These are phyloP conservation scores for Ptychadena robeensis DNA, from an alignment of 2,797 vertebrate species.

Conservation along the genomic window DNA sequence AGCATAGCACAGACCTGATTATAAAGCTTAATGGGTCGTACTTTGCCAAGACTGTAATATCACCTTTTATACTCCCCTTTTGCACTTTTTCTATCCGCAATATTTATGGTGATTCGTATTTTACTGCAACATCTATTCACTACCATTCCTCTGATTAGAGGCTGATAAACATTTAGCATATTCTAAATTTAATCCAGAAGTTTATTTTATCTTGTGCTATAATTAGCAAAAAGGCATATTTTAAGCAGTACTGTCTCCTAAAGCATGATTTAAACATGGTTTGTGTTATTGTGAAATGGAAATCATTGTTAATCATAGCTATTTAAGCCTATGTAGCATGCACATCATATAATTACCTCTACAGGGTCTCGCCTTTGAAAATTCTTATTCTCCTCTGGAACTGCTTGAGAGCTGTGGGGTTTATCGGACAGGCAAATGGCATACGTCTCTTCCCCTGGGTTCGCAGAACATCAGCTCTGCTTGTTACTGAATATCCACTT, in stretches of 20 bases:
- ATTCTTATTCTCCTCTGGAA: slow-evolving; percentile 35
- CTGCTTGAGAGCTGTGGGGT: slow-evolving; percentile 30
- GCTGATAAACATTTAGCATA: not conserved
- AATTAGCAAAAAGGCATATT: slow-evolving; percentile 35
- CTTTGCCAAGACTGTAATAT: not conserved
- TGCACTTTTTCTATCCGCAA: not conserved
- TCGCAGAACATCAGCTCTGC: not conserved
- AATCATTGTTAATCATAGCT: slow-evolving; percentile 53
- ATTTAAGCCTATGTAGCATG: slow-evolving; percentile 48
- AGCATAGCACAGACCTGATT: no score
- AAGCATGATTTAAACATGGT: slow-evolving; percentile 41
- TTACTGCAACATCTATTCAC: not conserved
- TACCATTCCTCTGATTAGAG: not conserved
- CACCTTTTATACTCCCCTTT: not conserved
- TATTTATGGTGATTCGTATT: not conserved
- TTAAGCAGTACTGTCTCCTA: slow-evolving; percentile 31
- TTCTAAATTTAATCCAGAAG: slow-evolving; percentile 9
- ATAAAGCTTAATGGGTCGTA: no score
- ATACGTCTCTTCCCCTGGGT: slow-evolving; percentile 29
- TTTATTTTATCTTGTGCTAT: slow-evolving; percentile 42
- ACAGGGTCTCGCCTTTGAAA: slow-evolving; percentile 48
- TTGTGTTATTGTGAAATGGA: slow-evolving; percentile 50
- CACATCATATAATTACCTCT: slow-evolving; percentile 52
- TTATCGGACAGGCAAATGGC: slow-evolving; percentile 34
- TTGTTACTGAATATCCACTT: not conserved